A percentile compares a stretch with the other conserved stretches of the same genome.
These are phyloP conservation scores for Trichogramma dendrolimi DNA, from an alignment of 2,888 invertebrate species.

Conservation along the genomic window DNA sequence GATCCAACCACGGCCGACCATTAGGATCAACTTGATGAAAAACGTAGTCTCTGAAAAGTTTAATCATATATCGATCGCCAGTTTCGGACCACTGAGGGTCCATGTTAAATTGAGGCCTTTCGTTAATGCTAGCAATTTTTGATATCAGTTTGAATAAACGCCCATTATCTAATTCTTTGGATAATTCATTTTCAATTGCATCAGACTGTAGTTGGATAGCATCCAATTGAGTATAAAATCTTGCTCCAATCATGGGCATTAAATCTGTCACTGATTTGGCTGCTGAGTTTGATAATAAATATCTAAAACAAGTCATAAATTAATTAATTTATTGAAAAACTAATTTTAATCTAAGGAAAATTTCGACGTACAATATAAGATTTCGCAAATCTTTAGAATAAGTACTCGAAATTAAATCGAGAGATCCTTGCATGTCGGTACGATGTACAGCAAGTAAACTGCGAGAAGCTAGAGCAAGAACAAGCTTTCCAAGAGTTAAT, in stretches of 20 bases:
- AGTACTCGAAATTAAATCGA: slow-evolving; percentile 83
- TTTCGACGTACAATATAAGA: slow-evolving; percentile 62
- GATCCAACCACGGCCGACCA: slow-evolving; percentile 92
- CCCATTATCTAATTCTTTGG: slow-evolving; percentile 93
- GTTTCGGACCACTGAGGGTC: slow-evolving; percentile 97
- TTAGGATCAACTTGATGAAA: slow-evolving; percentile 94
- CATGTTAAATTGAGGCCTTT: slow-evolving; percentile 90
- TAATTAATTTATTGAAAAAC: slow-evolving; percentile 3
- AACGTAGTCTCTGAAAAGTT: slow-evolving; percentile 93
- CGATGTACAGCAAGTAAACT: slow-evolving; percentile 80
- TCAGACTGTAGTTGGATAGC: slow-evolving; percentile 83
- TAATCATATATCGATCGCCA: slow-evolving; percentile 96
- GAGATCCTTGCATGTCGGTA: slow-evolving; percentile 81
- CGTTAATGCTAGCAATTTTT: slow-evolving; percentile 91
- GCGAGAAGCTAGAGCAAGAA: slow-evolving; percentile 90
- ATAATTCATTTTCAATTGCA: slow-evolving; percentile 82
- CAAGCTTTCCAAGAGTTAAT: slow-evolving; percentile 82
- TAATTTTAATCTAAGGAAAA: too few species aligned
- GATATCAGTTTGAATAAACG: slow-evolving; percentile 84
- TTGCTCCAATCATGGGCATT: slow-evolving; percentile 98
- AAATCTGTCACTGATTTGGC: slow-evolving; percentile 87
- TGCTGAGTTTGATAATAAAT: slow-evolving; percentile 65
- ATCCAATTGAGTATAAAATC: slow-evolving; percentile 95
- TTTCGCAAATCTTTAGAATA: slow-evolving; percentile 94
- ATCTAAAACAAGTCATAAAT: slow-evolving; percentile 55